A percentile compares a stretch with the other conserved stretches of the same genome.
These are phyloP conservation scores for Arrhamphus sclerolepis DNA, from an alignment of 2,797 vertebrate species.

Conservation along the genomic window DNA sequence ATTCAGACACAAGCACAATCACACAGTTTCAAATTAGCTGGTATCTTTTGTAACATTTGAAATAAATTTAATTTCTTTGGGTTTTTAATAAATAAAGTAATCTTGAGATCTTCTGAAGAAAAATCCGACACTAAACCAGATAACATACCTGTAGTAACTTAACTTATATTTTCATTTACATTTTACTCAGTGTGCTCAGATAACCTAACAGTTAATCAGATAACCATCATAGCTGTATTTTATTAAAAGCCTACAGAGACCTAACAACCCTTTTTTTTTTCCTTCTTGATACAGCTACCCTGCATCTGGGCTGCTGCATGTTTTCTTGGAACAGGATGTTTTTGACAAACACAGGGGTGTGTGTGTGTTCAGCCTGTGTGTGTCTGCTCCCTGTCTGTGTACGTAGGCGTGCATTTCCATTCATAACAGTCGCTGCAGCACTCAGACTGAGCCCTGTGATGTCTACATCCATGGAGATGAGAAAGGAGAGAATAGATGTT, in stretches of 20 bases:
- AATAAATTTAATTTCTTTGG: too few relatives aligned
- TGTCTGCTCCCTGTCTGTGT: slow-evolving; percentile 13
- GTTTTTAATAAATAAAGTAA: neutral
- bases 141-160: too few relatives aligned
- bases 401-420: slow-evolving; percentile 52
- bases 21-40: too few relatives aligned
- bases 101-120: neutral
- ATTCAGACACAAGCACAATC: too few relatives aligned
- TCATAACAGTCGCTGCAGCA: slow-evolving; percentile 46
- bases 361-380: slow-evolving; percentile 6
- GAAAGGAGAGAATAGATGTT: slow-evolving; percentile 51
- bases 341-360: slow-evolving; percentile 12
- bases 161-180: too few relatives aligned
- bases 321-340: slow-evolving; percentile 27
- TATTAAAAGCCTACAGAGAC: too few relatives aligned
- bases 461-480: slow-evolving; percentile 61
- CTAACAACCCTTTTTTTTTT: too few relatives aligned
- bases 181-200: too few relatives aligned
- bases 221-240: too few relatives aligned
- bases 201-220: too few relatives aligned
- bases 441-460: slow-evolving; percentile 57
- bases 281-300: slow-evolving; percentile 4
- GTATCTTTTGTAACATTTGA: neutral
- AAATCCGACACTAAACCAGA: too few relatives aligned
- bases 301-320: slow-evolving; percentile 3